Evolutionary conservation across 2,888 invertebrate genomes (phyloP), one percentile per base, ranked within the genome.

Genomic region (Melinopterus prodromus): DNA sequence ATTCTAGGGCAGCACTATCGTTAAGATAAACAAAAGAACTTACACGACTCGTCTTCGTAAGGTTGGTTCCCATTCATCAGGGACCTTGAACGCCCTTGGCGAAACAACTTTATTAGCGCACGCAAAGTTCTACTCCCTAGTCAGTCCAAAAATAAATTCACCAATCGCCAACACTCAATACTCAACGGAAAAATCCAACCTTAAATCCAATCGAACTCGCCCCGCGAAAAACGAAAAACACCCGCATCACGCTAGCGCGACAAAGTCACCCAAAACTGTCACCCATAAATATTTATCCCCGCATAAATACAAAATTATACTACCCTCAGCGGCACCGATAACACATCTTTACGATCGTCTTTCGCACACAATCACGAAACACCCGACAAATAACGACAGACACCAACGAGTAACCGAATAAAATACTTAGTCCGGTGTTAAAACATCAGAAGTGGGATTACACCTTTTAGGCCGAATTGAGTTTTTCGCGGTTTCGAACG

Each of bases 1-100:
- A 26, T 26, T 26, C 2, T 53, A 53, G 5, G 53, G 12, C 53
- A 53, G 7, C 0, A 53, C 5, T 53, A 53, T 9, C 53, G 5
- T 53, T 53, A 53, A 9, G 5, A 53, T 53, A 53, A 26, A 71
- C 26, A 5, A 26, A 36, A 35, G 16, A 78, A 89, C 90, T 90
- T 88, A 90, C 90, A 85, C 89, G 88, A 86, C 89, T 89, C 84
- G 88, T 84, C 86, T 90, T 90, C 84, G 90, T 90, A 85, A 90
- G 88, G 87, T 89, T 90, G 87, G 90, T 89, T 88, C 90, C 90
- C 90, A 90, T 90, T 90, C 90, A 90, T 89, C 86, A 86, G 87
- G 82, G 12, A 53, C 53, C 9, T 53, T 12, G 53, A 53, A 12
- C 7, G 53, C 53, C 53, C 53, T 53, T 12, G 53, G 53, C 53